Evolutionary conservation across 1,140 invertebrate genomes (phyloP), one percentile per base, ranked within the genome.

Genomic region (Sminthurinus signatus): DNA sequence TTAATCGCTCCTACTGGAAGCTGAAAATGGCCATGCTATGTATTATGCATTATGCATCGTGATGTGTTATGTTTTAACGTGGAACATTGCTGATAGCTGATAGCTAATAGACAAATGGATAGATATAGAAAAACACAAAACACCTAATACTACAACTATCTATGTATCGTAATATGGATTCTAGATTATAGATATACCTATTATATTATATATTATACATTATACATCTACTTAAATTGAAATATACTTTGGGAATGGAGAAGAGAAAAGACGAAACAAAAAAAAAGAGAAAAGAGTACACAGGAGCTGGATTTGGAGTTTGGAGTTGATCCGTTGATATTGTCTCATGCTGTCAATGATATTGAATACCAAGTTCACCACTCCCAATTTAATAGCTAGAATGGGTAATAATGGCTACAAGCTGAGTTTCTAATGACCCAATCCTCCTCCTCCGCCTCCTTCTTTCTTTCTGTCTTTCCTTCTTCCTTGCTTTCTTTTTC

Each of bases 341-440:
- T 61, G 69, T 62, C 65, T 70, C 69, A 70, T 60, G 65, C 69
- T 70, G 69, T 62, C 65, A 70, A 60, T 61, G 32, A 61, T 67
- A 67, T 67, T 70, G 62, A 70, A 66, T 65, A 65, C 62, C 48
- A 61, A 61, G 57, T 51, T 58, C 65, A 62, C 60, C 44, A 63
- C 62, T 60, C 48, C 48, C 43, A 61, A 57, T 58, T 65, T 70
- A 70, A 70, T 70, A 59, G 69, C 62, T n/a, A n/a, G n/a, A n/a
- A n/a, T n/a, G n/a, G n/a, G n/a, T 67, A 70, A 70, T 70, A 70
- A 70, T 70, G 69, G 65, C 62, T 21, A n/a, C 69, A 67, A 64
- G 64, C 69, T 62, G 69, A 60, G 60, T 42, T 60, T 19, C 65
- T 65, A 64, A 52, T 67, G 65, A 61, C 60, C 39, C n/a, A 21